Conservation (phyloP, 1,140 invertebrate species). For the Leptinotarsa defecta region DNA sequence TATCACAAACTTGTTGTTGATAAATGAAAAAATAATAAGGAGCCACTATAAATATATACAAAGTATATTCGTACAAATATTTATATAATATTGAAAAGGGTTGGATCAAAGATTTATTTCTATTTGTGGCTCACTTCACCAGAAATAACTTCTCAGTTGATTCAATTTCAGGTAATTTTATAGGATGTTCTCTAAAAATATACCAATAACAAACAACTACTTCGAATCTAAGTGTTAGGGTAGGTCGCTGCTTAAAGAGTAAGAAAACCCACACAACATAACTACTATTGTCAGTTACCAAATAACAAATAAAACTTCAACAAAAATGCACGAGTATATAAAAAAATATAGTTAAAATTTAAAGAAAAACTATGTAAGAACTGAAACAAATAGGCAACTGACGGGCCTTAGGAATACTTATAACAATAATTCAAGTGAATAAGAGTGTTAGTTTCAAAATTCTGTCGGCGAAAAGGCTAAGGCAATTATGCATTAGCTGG, state of each 20-base stretch:
- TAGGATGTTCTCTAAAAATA: slow-evolving; percentile 41
- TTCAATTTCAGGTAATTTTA: slow-evolving; percentile 51
- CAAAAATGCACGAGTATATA: slow-evolving; percentile 48
- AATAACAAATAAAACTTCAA: slow-evolving; percentile 47
- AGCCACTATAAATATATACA: slow-evolving; percentile 51
- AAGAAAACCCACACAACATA: slow-evolving; percentile 48
- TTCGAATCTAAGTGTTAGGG: slow-evolving; percentile 13
- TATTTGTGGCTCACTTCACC: slow-evolving; percentile 49
- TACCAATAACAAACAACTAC: slow-evolving; percentile 43
- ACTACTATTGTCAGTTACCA: slow-evolving; percentile 46
- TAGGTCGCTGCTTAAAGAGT: slow-evolving; percentile 43
- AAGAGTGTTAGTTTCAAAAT: slow-evolving; percentile 41
- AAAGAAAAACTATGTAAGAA: slow-evolving; percentile 37
- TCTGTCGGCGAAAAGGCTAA: slow-evolving; percentile 39
- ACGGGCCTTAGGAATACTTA: slow-evolving; percentile 37
- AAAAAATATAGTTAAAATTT: slow-evolving; percentile 49
- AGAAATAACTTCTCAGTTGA: slow-evolving; percentile 43
- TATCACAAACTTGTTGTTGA: slow-evolving; percentile 59
- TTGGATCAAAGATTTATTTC: slow-evolving; percentile 44
- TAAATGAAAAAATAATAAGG: slow-evolving; percentile 55
- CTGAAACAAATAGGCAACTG: slow-evolving; percentile 42
- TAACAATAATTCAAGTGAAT: slow-evolving; percentile 35
- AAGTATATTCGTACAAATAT: slow-evolving; percentile 42
- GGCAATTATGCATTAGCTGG: slow-evolving; percentile 43
- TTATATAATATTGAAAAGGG: slow-evolving; percentile 20